Evolutionary conservation across 2,888 invertebrate species (phyloP).

Genomic region (Ormyrus pomaceus): DNA sequence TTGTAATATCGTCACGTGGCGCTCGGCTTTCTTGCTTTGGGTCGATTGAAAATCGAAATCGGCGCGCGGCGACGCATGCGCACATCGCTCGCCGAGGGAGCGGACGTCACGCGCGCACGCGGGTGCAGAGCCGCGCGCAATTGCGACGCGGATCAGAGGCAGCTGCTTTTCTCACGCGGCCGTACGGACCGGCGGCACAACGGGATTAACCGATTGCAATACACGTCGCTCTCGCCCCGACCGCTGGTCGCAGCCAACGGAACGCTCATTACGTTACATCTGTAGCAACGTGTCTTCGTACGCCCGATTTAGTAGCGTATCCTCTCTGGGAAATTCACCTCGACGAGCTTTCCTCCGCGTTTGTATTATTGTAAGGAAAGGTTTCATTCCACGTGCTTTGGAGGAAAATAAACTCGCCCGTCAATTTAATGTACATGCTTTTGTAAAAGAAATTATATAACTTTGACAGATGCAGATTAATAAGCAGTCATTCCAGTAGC

Average conservation of each 20-base stretch:
- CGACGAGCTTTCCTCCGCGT: too few species aligned
- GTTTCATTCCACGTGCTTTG: too few species aligned
- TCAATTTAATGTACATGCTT: too few species aligned
- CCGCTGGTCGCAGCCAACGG: not conserved
- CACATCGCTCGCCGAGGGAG: slow-evolving; percentile 36
- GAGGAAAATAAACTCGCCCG: too few species aligned
- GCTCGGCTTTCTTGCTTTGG: not conserved
- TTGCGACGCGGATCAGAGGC: slow-evolving; percentile 18
- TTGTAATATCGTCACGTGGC: slow-evolving; percentile 28
- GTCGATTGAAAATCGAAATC: slow-evolving; percentile 53
- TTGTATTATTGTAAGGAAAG: too few species aligned
- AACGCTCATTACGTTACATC: slow-evolving; percentile 33
- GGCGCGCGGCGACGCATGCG: slow-evolving; percentile 44
- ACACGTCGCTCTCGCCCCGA: not conserved
- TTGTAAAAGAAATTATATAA: too few species aligned
- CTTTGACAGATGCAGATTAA: too few species aligned
- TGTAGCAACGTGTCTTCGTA: slow-evolving; percentile 33
- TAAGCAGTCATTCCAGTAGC: too few species aligned
- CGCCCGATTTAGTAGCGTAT: slow-evolving; percentile 5
- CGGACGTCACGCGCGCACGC: slow-evolving; percentile 56
- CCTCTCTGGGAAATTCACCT: too few species aligned
- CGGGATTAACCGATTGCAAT: slow-evolving; percentile 37
- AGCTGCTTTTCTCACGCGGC: slow-evolving; percentile 46
- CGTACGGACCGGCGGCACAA: not conserved
- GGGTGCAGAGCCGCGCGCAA: slow-evolving; percentile 2